phyloP scores from a whole-genome alignment of 2,888 invertebrate genomes.

The Pristionchus arcanus region DNA sequence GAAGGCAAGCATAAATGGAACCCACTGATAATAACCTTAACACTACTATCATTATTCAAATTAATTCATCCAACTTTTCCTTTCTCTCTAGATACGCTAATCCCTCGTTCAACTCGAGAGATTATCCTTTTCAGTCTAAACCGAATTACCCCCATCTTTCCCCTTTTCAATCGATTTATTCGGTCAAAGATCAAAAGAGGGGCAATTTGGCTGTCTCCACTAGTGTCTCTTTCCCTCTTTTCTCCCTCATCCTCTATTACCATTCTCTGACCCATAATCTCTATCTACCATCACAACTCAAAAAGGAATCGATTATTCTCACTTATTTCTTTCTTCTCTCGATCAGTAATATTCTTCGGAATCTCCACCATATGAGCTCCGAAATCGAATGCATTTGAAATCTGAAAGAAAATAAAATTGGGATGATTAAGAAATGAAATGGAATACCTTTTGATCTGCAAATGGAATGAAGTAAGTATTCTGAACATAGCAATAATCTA shows the following conservation, averaged over 20 bases:
- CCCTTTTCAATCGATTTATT: background rate
- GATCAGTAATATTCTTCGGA: conserved; percentile 78
- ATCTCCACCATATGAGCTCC: conserved; percentile 79
- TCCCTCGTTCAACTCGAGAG: background rate
- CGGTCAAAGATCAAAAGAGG: conserved; percentile 31
- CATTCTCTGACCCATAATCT: conserved; percentile 45
- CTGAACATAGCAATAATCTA: conserved; percentile 82
- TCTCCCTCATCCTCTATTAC: background rate
- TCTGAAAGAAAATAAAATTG: conserved; percentile 56
- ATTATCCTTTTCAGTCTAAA: conserved; percentile 29
- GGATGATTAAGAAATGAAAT: background rate
- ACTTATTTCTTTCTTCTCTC: conserved; percentile 80
- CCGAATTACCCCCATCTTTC: background rate
- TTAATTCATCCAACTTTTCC: background rate
- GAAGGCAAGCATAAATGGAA: conserved; percentile 77
- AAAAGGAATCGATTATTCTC: conserved; percentile 14
- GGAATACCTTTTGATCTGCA: conserved; percentile 73
- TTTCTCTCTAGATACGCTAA: background rate
- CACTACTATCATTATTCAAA: background rate
- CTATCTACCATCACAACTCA: background rate
- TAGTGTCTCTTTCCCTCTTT: background rate
- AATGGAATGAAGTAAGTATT: conserved; percentile 82
- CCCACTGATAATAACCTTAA: conserved; percentile 77
- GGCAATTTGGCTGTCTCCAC: background rate
- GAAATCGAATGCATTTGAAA: conserved; percentile 74